Evolutionary conservation across 2,113 vertebrate species (phyloP).

Genomic region (Corapipo altera): DNA sequence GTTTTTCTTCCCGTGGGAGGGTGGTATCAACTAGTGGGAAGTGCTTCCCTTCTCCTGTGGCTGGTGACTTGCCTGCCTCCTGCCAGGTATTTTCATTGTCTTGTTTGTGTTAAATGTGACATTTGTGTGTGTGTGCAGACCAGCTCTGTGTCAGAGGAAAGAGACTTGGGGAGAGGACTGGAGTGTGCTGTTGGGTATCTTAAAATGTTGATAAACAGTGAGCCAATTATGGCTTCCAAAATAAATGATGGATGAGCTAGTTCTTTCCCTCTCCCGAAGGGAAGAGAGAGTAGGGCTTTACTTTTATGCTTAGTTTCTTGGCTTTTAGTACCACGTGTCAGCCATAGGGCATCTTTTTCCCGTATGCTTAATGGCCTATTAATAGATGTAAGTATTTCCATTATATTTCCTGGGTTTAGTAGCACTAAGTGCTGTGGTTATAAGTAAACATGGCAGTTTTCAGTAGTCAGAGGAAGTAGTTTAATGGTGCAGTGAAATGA

Average conservation of each 20-base stretch:
- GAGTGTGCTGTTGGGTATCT: not conserved
- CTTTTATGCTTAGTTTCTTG: not conserved
- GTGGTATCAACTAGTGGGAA: not conserved
- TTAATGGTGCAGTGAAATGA: not conserved
- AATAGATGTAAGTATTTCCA: not conserved
- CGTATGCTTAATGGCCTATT: not conserved
- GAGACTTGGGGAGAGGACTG: not conserved
- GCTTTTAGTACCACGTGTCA: not conserved
- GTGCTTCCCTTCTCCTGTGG: rapidly evolving
- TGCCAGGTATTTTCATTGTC: not conserved
- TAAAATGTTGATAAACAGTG: not conserved
- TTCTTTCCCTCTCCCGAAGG: not conserved
- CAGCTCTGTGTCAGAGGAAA: not conserved
- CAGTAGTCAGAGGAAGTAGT: not conserved
- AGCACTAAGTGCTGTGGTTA: not conserved
- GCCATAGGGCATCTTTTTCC: not conserved
- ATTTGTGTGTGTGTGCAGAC: not conserved
- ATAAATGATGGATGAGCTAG: not conserved
- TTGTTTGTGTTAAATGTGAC: not conserved
- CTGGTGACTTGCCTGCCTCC: not conserved
- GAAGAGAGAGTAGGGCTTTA: not conserved
- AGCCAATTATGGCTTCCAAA: not conserved
- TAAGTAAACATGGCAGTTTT: not conserved
- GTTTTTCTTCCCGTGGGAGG: not conserved
- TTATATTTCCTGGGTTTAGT: not conserved